Evolutionary conservation across 2,888 invertebrate species (phyloP), one percentile per base, ranked within the genome.

Genomic region (Drosophila mulleri): DNA sequence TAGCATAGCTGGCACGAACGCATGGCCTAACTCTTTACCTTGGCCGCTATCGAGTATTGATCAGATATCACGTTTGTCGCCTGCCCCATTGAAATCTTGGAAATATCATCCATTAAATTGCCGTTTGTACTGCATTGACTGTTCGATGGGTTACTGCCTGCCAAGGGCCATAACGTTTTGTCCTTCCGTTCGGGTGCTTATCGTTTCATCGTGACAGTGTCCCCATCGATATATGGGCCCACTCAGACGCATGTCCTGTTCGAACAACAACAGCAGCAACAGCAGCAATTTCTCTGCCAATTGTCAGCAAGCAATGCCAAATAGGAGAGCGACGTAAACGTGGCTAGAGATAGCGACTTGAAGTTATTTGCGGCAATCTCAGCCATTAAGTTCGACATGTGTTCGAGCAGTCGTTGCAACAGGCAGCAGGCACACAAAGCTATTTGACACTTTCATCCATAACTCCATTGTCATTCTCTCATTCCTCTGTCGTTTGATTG

Each of bases 301-400:
- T 35, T 20, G 20, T 59, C 72, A 63, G 29, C 57, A 18, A 26
- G 50, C 65, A 66, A 61, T 56, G 35, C 3, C 39, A 42, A 16
- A 32, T 52, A 7, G 44, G 26, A 45, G 63, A 26, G 41, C 20
- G 58, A 50, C 76, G 82, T 78, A 72, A 74, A 72, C 77, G 57
- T 72, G 72, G 54, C 78, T 58, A 4, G 54, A 71, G 79, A 77
- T 82, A 59, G 79, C 72, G 82, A 79, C 78, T 81, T 75, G 70
- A 52, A 89, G 79, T 81, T 87, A 85, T 89, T 85, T 89, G 84
- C 88, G 45, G 82, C 84, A 85, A 83, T 87, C 84, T 84, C 88
- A 75, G 88, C 76, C 75, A 82, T 83, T 68, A 81, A 73, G 68
- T 67, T 72, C 48, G 64, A 87, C 70, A 79, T 81, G 77, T 80